Evolutionary conservation across 2,113 vertebrate genomes (phyloP).

Genomic region (Chloropsis hardwickii): DNA sequence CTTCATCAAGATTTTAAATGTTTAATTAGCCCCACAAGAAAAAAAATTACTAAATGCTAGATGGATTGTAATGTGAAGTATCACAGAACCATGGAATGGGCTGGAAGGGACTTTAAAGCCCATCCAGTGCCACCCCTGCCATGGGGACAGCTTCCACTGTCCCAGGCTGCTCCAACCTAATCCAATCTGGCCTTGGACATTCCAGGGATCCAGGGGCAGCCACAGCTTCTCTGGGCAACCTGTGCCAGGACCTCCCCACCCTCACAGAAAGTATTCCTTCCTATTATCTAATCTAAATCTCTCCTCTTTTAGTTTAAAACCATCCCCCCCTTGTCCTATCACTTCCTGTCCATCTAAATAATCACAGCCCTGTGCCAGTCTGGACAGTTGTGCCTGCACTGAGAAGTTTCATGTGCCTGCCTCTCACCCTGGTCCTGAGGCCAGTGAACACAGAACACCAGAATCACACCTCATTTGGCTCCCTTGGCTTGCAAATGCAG

Average conservation of each 20-base stretch:
- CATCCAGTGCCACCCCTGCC: fast-evolving
- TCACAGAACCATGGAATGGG: neutral
- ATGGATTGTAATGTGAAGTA: neutral
- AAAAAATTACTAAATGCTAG: neutral
- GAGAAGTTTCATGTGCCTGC: neutral
- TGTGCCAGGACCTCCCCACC: neutral
- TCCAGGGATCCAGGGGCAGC: neutral
- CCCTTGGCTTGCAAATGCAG: neutral
- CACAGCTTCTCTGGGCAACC: neutral
- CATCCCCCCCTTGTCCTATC: neutral
- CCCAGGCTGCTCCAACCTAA: fast-evolving
- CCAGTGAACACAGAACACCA: neutral
- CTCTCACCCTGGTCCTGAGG: neutral
- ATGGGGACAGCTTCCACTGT: fast-evolving
- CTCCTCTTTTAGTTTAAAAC: neutral
- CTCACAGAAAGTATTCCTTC: neutral
- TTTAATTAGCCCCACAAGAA: neutral
- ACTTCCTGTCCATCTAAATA: neutral
- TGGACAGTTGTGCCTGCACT: neutral
- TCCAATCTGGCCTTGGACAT: neutral
- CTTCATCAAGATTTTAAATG: neutral
- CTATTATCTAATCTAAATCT: neutral
- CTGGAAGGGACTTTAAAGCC: neutral
- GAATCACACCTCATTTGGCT: neutral
- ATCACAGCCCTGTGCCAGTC: neutral